A percentile compares a stretch with the other conserved stretches of the same genome.
Conservation (phyloP, 2,888 invertebrate genomes). For the Isoperla grammatica region DNA sequence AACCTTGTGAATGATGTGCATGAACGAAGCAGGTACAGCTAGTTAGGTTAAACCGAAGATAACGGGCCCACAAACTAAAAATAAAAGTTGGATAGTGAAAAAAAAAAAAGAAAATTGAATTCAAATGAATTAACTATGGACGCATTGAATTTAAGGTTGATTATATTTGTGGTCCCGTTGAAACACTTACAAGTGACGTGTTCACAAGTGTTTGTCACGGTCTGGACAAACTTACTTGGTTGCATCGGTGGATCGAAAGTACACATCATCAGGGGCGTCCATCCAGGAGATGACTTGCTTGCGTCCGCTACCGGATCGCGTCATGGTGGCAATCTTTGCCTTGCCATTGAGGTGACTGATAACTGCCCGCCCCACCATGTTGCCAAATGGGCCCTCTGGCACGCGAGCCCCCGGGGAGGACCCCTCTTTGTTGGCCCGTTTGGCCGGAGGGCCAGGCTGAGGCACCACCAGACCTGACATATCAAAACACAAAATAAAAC, state of each 20-base stretch:
- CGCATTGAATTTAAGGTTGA: neutral
- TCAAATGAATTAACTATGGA: conserved; percentile 10
- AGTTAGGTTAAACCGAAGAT: no score
- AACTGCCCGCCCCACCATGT: conserved; percentile 50
- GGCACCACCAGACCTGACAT: conserved; percentile 40
- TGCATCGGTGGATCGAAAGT: conserved; percentile 84
- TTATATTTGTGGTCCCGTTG: conserved; percentile 4
- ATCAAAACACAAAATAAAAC: conserved; percentile 9
- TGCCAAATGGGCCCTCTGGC: conserved; percentile 29
- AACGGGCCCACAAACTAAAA: neutral
- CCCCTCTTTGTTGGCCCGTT: conserved; percentile 70
- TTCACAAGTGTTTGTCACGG: conserved; percentile 12
- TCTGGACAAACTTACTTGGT: conserved; percentile 65
- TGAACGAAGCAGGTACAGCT: no score
- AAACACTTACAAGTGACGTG: conserved; percentile 12
- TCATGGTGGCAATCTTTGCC: conserved; percentile 73
- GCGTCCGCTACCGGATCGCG: conserved; percentile 66
- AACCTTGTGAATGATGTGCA: no score
- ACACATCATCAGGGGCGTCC: conserved; percentile 96
- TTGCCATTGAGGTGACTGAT: conserved; percentile 66
- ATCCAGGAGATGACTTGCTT: conserved; percentile 97
- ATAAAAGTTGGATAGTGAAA: neutral
- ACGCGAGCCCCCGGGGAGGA: conserved; percentile 33
- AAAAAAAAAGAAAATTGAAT: conserved; percentile 15
- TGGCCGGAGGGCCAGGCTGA: conserved; percentile 57